phyloP scores from a whole-genome alignment of 2,113 vertebrate species.

The Chaetodon auriga region DNA sequence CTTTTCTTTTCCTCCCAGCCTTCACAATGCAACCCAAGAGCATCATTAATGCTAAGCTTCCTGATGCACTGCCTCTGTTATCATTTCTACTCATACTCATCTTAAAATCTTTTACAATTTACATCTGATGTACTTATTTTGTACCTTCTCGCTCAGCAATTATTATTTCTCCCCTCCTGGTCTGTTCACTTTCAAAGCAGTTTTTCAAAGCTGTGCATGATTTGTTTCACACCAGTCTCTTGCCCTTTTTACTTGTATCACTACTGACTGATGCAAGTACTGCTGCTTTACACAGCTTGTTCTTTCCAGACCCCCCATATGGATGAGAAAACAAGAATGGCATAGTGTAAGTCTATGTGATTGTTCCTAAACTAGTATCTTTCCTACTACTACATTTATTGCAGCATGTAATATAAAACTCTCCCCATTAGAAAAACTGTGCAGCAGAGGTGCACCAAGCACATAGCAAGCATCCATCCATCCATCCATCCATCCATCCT shows the following conservation, averaged over 20 bases:
- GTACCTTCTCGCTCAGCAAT: conserved; percentile 26
- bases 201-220: conserved; percentile 41
- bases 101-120: conserved; percentile 32
- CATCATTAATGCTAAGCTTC: conserved; percentile 61
- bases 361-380: background rate
- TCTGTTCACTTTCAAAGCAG: conserved; percentile 38
- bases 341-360: background rate
- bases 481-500: too few relatives aligned
- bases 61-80: conserved; percentile 37
- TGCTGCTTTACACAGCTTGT: background rate
- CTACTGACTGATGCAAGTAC: conserved; percentile 15
- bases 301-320: background rate
- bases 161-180: conserved; percentile 22
- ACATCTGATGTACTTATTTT: conserved; percentile 40
- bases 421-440: background rate
- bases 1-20: conserved; percentile 42
- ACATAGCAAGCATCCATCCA: background rate
- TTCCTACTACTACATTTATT: background rate
- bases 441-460: background rate
- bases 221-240: conserved; percentile 53
- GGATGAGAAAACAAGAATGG: conserved; percentile 7
- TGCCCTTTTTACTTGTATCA: conserved; percentile 31
- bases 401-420: conserved; percentile 1
- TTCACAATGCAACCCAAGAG: conserved; percentile 48
- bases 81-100: conserved; percentile 26